phyloP scores from a whole-genome alignment of 2,113 vertebrate genomes.

The Lepus timidus region DNA sequence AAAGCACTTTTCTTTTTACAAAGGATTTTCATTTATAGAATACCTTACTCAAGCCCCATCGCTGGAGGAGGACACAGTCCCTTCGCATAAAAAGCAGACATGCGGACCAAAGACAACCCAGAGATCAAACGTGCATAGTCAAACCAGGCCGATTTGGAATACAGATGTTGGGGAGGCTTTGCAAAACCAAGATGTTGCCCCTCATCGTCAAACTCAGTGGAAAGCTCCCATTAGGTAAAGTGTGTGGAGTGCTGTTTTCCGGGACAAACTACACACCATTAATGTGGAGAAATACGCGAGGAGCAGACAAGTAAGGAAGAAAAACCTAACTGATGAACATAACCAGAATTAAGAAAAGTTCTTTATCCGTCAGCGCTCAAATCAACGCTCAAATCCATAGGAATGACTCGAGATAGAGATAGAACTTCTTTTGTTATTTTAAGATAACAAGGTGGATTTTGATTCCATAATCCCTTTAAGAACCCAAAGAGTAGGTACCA shows the following conservation, averaged over 20 bases:
- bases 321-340: neutral
- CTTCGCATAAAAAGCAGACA: conserved; percentile 11
- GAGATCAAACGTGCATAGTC: neutral
- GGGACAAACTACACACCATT: neutral
- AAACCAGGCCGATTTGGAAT: neutral
- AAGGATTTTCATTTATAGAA: neutral
- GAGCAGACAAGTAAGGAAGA: neutral
- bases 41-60: neutral
- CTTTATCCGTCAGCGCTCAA: neutral
- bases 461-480: neutral
- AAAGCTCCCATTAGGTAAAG: neutral
- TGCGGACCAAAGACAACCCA: neutral
- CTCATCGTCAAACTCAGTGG: neutral
- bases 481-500: neutral
- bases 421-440: neutral
- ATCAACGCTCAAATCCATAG: neutral
- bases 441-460: conserved; percentile 5
- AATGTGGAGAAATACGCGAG: neutral
- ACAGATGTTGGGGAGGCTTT: neutral
- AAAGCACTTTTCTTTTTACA: conserved; percentile 7
- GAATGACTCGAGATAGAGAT: neutral
- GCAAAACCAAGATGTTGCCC: neutral
- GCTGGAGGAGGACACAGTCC: neutral
- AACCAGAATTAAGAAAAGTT: neutral
- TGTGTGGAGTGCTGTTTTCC: neutral